Evolutionary conservation across 2,888 invertebrate species (phyloP).

Genomic region (Muscina levida): DNA sequence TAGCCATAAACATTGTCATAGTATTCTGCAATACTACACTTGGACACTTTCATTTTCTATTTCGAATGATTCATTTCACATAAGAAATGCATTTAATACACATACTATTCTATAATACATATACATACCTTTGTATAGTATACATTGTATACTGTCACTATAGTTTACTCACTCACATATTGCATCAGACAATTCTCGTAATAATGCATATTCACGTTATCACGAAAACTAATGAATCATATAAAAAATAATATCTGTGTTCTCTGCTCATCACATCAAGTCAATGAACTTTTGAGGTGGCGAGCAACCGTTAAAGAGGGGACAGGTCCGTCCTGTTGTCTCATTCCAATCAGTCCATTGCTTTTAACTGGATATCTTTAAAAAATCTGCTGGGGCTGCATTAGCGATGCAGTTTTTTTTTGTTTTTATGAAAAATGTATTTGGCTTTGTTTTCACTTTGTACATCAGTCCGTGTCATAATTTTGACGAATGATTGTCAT

Average conservation of each 20-base stretch:
- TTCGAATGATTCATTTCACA: no score
- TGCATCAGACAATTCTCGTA: not conserved
- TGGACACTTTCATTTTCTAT: no score
- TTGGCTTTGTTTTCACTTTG: conserved; percentile 41
- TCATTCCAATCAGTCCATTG: not conserved
- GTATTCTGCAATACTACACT: no score
- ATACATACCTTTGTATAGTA: no score
- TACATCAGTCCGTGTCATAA: conserved; percentile 49
- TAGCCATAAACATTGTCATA: no score
- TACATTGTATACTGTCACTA: no score
- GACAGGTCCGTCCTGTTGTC: not conserved
- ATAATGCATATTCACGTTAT: not conserved
- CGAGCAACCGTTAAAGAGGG: conserved; percentile 9
- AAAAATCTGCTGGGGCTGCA: no score
- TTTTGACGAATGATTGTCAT: conserved; percentile 56
- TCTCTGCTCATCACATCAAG: conserved; percentile 12
- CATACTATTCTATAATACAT: no score
- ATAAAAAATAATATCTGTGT: not conserved
- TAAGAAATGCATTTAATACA: no score
- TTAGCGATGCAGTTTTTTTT: no score
- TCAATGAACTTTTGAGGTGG: conserved; percentile 50
- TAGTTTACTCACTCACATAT: no score
- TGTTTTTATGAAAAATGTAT: not conserved
- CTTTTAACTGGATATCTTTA: conserved; percentile 8
- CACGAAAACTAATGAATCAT: conserved; percentile 37